Evolutionary conservation across 2,888 invertebrate genomes (phyloP), one percentile per base, ranked within the genome.

Genomic region (Atrina japonica): DNA sequence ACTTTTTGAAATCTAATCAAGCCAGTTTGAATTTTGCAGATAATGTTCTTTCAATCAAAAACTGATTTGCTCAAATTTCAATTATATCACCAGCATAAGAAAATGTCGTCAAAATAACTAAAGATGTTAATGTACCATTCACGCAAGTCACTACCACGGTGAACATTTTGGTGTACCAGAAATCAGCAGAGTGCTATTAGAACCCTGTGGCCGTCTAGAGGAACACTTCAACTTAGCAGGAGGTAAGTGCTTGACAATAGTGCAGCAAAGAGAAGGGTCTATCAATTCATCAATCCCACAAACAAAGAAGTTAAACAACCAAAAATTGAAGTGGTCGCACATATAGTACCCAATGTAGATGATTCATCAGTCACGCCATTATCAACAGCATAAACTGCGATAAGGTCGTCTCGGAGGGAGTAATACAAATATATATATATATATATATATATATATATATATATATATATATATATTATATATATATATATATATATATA

Each of bases 1-100:
- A 74, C 49, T 74, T 75, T 63, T 61, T 75, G 63, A 27, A 40
- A 18, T 14, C 47, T 21, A 55, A 71, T 35, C 29, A 63, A 40
- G 71, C 71, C 14, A 61, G 58, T 9, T 55, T 72, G 40, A 45
- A 75, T 47, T 71, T 69, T 45, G 45, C 67, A 3, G 9, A 29
- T 18, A 55, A 55, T 18, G 18, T 30, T 14, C 30, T 55, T n/a
- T 25, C 29, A 18, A 11, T 55, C 16, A 55, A 55, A 55, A 35
- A 55, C 35, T 18, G 21, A 50, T 21, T 7, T 50, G 21, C 21
- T 18, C 56, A 27, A 14, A 16, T 40, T 21, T 21, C 21, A 29
- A 21, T 35, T 27, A 29, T 30, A 29, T 29, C 29, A 21, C 16
- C 7, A 5, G 27, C 11, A 30, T 35, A 11, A 30, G 55, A 55